These are phyloP conservation scores for Emydocephalus ijimae DNA, from an alignment of 2,113 vertebrate species.

Conservation along the genomic window DNA sequence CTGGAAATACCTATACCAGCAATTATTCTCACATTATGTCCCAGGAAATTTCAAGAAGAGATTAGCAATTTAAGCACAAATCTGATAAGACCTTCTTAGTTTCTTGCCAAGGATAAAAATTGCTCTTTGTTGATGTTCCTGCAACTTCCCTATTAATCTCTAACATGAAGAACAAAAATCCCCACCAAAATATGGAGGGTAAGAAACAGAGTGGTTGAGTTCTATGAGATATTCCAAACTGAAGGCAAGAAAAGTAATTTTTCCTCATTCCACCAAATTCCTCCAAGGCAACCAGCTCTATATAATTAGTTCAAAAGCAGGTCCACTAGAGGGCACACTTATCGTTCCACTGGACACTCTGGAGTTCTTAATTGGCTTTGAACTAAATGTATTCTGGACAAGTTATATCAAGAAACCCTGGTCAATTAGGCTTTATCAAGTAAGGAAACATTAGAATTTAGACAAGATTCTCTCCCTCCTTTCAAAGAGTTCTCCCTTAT, in stretches of 20 bases:
- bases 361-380: background rate
- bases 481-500: fast-evolving
- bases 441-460: background rate
- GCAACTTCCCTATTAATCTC: background rate
- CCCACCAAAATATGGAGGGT: background rate
- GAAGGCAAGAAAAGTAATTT: conserved; percentile 16
- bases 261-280: background rate
- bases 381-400: background rate
- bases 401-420: background rate
- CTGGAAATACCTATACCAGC: background rate
- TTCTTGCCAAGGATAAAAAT: background rate
- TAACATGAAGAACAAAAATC: background rate
- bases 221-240: background rate
- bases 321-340: background rate
- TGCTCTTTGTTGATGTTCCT: background rate
- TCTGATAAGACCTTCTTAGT: background rate
- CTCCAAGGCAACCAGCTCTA: background rate
- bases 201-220: background rate
- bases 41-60: background rate
- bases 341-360: background rate
- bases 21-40: background rate
- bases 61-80: background rate
- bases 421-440: background rate
- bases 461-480: background rate
- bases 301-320: background rate